Evolutionary conservation across 2,113 vertebrate species (phyloP).

Genomic region (Neolamprologus toae): DNA sequence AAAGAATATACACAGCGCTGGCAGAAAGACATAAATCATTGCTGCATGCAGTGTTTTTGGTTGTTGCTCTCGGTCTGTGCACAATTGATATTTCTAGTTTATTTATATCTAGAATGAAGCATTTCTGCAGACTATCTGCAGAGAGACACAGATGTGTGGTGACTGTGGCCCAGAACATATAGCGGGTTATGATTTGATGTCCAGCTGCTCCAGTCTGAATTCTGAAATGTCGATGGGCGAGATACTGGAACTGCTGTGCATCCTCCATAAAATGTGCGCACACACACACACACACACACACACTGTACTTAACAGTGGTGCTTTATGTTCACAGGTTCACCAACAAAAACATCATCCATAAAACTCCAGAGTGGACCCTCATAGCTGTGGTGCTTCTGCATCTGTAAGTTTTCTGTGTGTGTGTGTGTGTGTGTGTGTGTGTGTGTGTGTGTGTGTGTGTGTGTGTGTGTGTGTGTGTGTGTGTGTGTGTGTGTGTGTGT

Average conservation of each 20-base stretch:
- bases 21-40: constrained; percentile 32
- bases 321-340: constrained; percentile 54
- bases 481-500: background rate
- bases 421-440: background rate
- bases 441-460: too few relatives aligned
- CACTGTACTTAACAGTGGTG: background rate
- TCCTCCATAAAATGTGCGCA: background rate
- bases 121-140: background rate
- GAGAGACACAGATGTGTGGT: too few relatives aligned
- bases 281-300: background rate
- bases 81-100: background rate
- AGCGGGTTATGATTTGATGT: background rate
- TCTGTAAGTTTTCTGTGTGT: constrained; percentile 59
- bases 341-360: constrained; percentile 72
- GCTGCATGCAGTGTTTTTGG: background rate
- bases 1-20: constrained; percentile 6
- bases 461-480: too few relatives aligned
- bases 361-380: constrained; percentile 70
- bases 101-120: background rate
- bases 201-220: background rate
- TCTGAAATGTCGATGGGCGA: background rate
- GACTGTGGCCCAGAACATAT: background rate
- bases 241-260: background rate
- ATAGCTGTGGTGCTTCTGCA: constrained; percentile 66
- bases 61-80: background rate